Conservation (phyloP, 1,140 invertebrate species). For the Manduca sexta region DNA sequence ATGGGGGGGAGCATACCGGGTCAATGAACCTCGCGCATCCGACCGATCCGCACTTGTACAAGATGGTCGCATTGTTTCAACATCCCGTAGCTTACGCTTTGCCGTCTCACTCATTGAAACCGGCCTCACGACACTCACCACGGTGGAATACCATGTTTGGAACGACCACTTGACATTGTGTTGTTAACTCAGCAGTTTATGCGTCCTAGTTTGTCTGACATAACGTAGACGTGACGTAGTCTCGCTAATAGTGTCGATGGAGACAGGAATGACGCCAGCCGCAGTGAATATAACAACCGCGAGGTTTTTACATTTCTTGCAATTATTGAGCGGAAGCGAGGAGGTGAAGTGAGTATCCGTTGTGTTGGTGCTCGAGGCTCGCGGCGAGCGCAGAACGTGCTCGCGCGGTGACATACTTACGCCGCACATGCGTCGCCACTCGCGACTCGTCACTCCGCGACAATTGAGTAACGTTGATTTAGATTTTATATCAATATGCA, state of each 20-base stretch:
- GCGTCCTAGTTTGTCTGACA: neutral
- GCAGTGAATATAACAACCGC: constrained; percentile 26
- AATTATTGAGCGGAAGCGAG: constrained; percentile 59
- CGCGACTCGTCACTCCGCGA: too few relatives aligned
- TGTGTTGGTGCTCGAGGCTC: constrained; percentile 11
- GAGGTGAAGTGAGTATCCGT: constrained; percentile 61
- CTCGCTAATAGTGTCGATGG: too few relatives aligned
- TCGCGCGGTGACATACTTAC: constrained; percentile 10
- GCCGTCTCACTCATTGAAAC: constrained; percentile 27
- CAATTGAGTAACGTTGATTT: too few relatives aligned
- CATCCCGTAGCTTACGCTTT: constrained; percentile 36
- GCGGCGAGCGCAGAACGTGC: constrained; percentile 9
- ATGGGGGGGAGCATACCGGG: constrained; percentile 31
- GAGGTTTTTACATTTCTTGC: constrained; percentile 34
- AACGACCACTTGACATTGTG: constrained; percentile 9
- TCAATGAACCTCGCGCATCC: constrained; percentile 56
- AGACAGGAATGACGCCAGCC: too few relatives aligned
- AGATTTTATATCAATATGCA: too few relatives aligned
- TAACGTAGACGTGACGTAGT: neutral
- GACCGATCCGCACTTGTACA: constrained; percentile 64
- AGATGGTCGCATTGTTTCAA: constrained; percentile 57
- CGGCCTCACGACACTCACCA: constrained; percentile 20
- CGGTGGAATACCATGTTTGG: constrained; percentile 7
- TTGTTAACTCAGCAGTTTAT: constrained; percentile 2
- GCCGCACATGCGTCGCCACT: too few relatives aligned